Evolutionary conservation across 2,888 invertebrate genomes (phyloP), one percentile per base, ranked within the genome.

Genomic region (Fissipunctia ypsillon): DNA sequence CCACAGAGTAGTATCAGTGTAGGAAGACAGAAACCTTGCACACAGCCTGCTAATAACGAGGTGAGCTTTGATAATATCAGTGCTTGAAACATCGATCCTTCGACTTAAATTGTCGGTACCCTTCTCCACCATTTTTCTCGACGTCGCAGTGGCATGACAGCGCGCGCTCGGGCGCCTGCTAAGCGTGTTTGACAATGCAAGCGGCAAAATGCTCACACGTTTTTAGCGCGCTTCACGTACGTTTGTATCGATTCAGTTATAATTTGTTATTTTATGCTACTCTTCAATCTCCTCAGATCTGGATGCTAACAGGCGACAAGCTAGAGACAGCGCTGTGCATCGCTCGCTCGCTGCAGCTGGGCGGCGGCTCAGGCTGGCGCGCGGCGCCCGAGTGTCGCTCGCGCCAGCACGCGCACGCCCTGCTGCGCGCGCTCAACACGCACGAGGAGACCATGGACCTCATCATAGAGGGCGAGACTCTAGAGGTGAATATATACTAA

Each of bases 251-350:
- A 43, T 43, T 6, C 3, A 28, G 19, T 28, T 25, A 28, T 19
- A 19, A 16, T 63, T 10, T 64, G 5, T 64, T 16, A 35, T n/a
- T n/a, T 4, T 12, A 5, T 25, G 14, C 3, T 19, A 7, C 2
- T 41, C 0, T 41, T 38, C 4, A 10, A 22, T 16, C 0, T 38
- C 7, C 1, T 14, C 10, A 98, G 97, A 98, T 98, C 76, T 99
- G 99, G 99, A 98, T 99, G 97, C 92, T 99, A 76, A 99, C 99
- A 0, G 99, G 99, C 14, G 99, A 99, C 92, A 99, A 99, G 95
- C 92, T 99, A 81, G 99, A 99, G 96, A 99, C 99, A 0, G 99
- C 99, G 0, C 98, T 99, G 43, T 99, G 99, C 93, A 99, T 99
- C 89, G 99, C 99, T 2, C 99, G 99, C 92, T 99, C 99, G 89